Percentiles rank a stretch among this genome's conserved stretches.
Evolutionary conservation across 2,113 vertebrate genomes (phyloP).

Genomic region (Mesocricetus auratus): DNA sequence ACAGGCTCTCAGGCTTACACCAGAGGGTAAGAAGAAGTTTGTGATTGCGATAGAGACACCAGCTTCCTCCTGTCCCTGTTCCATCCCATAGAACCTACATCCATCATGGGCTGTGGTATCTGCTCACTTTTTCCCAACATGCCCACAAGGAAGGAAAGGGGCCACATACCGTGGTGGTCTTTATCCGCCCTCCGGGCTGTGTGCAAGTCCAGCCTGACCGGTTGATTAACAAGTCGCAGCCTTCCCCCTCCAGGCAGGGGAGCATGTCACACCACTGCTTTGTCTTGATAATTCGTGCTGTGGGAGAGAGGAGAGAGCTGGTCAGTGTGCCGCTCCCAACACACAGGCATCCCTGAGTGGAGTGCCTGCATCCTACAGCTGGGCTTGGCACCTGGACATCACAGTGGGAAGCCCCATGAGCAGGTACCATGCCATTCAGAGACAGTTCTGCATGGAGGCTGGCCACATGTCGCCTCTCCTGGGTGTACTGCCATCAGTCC

Average conservation of each 20-base stretch:
- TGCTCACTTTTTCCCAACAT: accelerated
- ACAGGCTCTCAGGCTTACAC: accelerated
- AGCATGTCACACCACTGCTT: conserved; percentile 99
- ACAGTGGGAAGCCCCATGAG: accelerated
- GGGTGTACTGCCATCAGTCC: accelerated
- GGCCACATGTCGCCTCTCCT: accelerated
- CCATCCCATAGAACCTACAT: accelerated
- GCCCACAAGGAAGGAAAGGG: not conserved
- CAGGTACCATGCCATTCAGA: not conserved
- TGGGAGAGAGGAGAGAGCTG: conserved; percentile 65
- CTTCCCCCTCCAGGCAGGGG: conserved; percentile 98
- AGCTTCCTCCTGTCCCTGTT: accelerated
- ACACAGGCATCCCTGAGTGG: accelerated
- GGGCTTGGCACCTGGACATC: accelerated
- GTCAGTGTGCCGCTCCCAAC: not conserved
- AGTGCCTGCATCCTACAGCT: too few species aligned
- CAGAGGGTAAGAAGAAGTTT: accelerated
- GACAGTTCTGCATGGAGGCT: accelerated
- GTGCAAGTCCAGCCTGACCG: conserved; percentile 99
- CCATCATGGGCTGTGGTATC: accelerated
- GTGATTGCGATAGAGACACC: accelerated
- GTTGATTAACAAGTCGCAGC: conserved; percentile 98
- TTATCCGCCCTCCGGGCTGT: conserved; percentile 97
- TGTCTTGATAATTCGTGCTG: conserved; percentile 96
- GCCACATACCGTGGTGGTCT: conserved; percentile 97